phyloP scores from a whole-genome alignment of 1,140 invertebrate species.

The Riptortus pedestris region DNA sequence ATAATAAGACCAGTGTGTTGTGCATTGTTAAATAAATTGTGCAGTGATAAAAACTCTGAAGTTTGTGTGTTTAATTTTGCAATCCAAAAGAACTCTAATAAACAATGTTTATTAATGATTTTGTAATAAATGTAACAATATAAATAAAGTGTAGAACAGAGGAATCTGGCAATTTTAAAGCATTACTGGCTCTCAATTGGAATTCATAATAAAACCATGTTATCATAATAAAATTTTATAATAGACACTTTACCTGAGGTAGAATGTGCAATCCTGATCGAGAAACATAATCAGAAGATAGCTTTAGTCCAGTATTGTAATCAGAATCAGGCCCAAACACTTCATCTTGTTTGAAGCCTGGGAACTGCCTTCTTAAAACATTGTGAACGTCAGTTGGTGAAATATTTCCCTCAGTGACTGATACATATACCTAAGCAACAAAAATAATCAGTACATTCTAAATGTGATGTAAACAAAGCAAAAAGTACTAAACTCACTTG shows the following conservation, averaged over 20 bases:
- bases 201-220: too few relatives aligned
- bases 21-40: too few relatives aligned
- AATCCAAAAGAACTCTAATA: too few relatives aligned
- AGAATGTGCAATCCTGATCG: slow-evolving; percentile 64
- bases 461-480: not conserved
- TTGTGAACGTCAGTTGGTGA: slow-evolving; percentile 56
- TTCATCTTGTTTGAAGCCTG: slow-evolving; percentile 57
- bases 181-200: too few relatives aligned
- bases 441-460: slow-evolving; percentile 12
- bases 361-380: slow-evolving; percentile 56
- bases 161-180: too few relatives aligned
- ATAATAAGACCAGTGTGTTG: too few relatives aligned
- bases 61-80: too few relatives aligned
- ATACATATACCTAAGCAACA: slow-evolving; percentile 39
- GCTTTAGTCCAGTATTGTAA: slow-evolving; percentile 78
- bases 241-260: slow-evolving; percentile 59
- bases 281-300: slow-evolving; percentile 72
- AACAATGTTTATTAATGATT: too few relatives aligned
- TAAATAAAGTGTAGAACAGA: too few relatives aligned
- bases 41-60: too few relatives aligned
- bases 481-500: not conserved
- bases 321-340: slow-evolving; percentile 80
- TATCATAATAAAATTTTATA: too few relatives aligned
- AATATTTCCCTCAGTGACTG: slow-evolving; percentile 40
- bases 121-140: too few relatives aligned